phyloP scores from a whole-genome alignment of 2,797 vertebrate genomes.

The Gambelia wislizenii region DNA sequence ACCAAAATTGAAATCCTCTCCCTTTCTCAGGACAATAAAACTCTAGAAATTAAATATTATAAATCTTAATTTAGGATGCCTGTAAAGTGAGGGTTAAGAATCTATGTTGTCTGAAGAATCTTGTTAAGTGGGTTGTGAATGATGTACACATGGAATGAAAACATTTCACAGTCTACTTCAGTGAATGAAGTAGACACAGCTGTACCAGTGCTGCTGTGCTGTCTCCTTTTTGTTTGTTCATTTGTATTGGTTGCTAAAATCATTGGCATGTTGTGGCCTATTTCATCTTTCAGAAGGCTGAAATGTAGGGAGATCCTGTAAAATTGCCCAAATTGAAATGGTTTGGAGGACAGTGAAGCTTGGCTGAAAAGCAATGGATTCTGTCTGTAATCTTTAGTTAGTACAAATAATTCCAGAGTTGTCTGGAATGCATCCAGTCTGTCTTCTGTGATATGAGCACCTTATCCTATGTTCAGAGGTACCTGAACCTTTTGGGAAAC shows the following conservation, averaged over 20 bases:
- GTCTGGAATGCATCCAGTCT: background rate
- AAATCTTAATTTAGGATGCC: background rate
- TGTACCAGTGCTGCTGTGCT: slow-evolving; percentile 27
- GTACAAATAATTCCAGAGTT: background rate
- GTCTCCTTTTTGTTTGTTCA: slow-evolving; percentile 50
- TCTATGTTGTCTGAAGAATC: accelerated
- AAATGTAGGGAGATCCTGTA: background rate
- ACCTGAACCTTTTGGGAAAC: slow-evolving; percentile 60
- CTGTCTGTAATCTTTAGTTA: background rate
- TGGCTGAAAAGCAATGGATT: background rate
- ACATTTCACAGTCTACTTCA: background rate
- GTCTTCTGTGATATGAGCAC: background rate
- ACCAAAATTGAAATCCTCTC: background rate
- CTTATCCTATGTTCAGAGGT: slow-evolving; percentile 71
- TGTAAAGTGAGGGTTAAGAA: background rate
- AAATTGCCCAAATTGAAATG: background rate
- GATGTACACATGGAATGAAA: background rate
- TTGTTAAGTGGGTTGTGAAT: background rate
- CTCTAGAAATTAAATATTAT: background rate
- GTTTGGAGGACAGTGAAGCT: background rate
- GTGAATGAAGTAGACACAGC: background rate
- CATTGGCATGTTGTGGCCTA: background rate
- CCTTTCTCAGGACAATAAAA: accelerated
- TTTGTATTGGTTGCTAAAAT: slow-evolving; percentile 31
- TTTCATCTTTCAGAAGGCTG: slow-evolving; percentile 23